A percentile compares a stretch with the other conserved stretches of the same genome.
phyloP scores from a whole-genome alignment of 2,797 vertebrate genomes.

The Chrosomus eos region DNA sequence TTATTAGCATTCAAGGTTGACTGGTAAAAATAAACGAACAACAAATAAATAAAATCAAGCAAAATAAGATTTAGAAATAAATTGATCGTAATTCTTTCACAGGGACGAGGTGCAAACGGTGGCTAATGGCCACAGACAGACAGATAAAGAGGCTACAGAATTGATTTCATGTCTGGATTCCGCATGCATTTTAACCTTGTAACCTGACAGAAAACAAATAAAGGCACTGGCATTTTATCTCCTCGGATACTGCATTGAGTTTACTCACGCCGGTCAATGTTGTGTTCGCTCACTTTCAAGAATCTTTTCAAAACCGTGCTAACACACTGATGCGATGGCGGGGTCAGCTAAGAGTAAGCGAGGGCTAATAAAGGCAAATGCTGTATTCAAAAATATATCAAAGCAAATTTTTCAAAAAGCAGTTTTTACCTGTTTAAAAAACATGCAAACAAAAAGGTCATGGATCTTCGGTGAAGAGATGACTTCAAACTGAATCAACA shows the following conservation, averaged over 20 bases:
- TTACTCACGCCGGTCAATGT: conserved; percentile 26
- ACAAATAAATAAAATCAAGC: conserved; percentile 7
- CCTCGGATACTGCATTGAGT: conserved; percentile 4
- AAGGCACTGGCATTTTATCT: conserved; percentile 44
- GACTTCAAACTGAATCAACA: too few species aligned
- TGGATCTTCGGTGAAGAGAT: background rate
- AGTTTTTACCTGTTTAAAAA: background rate
- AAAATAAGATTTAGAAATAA: conserved; percentile 12
- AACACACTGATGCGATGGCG: background rate
- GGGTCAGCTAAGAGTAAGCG: background rate
- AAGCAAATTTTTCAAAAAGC: background rate
- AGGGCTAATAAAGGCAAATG: background rate
- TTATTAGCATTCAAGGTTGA: conserved; percentile 29
- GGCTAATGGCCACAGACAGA: conserved; percentile 56
- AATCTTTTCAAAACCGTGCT: conserved; percentile 44
- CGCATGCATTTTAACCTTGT: conserved; percentile 40
- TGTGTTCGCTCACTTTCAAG: background rate
- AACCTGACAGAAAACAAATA: conserved; percentile 52
- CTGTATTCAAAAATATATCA: conserved; percentile 1
- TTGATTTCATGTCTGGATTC: conserved; percentile 50
- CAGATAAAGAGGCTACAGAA: conserved; percentile 46
- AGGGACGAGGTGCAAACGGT: background rate
- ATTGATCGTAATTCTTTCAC: background rate
- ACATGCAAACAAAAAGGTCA: background rate
- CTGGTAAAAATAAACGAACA: background rate